phyloP scores from a whole-genome alignment of 2,797 vertebrate species.

The Pterois miles region DNA sequence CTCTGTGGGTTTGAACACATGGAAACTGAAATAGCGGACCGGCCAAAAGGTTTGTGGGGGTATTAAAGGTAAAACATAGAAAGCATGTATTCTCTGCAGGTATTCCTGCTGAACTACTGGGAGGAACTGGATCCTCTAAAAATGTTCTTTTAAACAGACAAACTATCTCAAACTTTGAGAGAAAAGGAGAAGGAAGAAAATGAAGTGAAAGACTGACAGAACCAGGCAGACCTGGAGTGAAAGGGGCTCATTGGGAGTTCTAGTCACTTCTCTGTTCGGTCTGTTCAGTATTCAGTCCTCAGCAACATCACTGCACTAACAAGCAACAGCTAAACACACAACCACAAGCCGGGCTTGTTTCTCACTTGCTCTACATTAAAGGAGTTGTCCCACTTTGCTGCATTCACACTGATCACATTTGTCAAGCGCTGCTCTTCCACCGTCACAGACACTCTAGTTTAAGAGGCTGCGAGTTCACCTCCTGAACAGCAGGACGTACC shows the following conservation, averaged over 20 bases:
- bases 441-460: neutral
- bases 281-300: conserved; percentile 62
- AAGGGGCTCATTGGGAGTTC: conserved; percentile 54
- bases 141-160: neutral
- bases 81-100: neutral
- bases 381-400: conserved; percentile 17
- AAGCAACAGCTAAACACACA: conserved; percentile 44
- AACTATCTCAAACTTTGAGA: neutral
- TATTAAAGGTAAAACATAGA: neutral
- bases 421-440: neutral
- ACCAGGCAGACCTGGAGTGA: conserved; percentile 11
- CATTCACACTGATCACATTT: conserved; percentile 10
- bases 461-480: too few relatives aligned
- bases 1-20: neutral
- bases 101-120: neutral
- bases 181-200: neutral
- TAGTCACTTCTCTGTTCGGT: conserved; percentile 43
- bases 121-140: neutral
- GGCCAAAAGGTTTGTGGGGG: neutral
- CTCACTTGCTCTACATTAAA: conserved; percentile 22
- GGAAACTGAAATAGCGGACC: neutral
- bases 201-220: conserved; percentile 6
- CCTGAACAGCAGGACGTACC: conserved; percentile 30
- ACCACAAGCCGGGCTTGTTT: conserved; percentile 17
- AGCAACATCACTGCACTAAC: conserved; percentile 49